Conservation (phyloP, 1,140 invertebrate species). For the Pseudachorutes palmiensis region DNA sequence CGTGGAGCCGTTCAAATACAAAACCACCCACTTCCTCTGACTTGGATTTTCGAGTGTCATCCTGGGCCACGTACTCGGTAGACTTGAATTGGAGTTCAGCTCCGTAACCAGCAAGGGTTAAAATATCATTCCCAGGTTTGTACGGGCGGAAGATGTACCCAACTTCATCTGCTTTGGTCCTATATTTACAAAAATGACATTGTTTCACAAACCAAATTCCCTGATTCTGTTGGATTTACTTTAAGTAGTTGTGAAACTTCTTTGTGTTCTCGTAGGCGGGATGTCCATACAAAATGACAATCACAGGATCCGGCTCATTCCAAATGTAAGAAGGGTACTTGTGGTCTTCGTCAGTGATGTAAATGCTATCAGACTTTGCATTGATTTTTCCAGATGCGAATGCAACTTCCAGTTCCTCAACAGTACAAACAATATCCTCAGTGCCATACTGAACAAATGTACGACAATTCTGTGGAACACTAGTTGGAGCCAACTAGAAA, state of each 20-base stretch:
- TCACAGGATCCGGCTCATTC: background rate
- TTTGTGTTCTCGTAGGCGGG: conserved; percentile 15
- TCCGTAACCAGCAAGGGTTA: conserved; percentile 86
- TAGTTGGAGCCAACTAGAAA: conserved; percentile 1
- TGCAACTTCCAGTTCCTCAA: conserved; percentile 18
- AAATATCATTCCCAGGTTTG: conserved; percentile 47
- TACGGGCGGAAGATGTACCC: conserved; percentile 31
- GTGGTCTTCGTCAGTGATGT: conserved; percentile 28
- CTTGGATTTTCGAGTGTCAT: conserved; percentile 59
- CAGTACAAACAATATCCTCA: conserved; percentile 18
- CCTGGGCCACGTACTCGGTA: conserved; percentile 98
- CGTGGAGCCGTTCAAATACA: conserved; percentile 67
- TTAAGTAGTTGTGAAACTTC: conserved; percentile 30
- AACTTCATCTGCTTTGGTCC: conserved; percentile 16
- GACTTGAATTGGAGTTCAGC: conserved; percentile 64
- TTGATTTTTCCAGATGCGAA: conserved; percentile 16
- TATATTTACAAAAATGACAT: conserved; percentile 8
- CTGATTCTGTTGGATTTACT: conserved; percentile 19
- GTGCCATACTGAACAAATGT: conserved; percentile 28
- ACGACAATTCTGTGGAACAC: conserved; percentile 5
- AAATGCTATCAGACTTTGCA: background rate
- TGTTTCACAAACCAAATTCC: conserved; percentile 1
- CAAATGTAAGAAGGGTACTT: conserved; percentile 35
- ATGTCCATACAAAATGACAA: conserved; percentile 30
- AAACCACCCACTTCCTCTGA: conserved; percentile 78